Evolutionary conservation across 2,888 invertebrate species (phyloP), one percentile per base, ranked within the genome.

Genomic region (Sinopyrophorus schimmeli): DNA sequence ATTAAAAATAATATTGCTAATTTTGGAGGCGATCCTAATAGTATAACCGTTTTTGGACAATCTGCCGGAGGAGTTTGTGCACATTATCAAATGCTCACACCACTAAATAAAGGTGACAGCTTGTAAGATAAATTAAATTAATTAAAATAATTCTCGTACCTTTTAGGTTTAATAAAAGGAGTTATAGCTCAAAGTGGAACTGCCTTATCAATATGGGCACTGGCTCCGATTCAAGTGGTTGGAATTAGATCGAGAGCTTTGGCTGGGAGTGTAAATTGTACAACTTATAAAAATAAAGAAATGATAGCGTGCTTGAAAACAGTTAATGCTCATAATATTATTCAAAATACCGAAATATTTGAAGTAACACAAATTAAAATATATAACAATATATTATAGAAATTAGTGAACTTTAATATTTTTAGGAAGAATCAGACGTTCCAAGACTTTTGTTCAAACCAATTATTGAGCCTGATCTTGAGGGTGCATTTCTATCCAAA

Each of bases 371-470:
- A 3, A 3, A 31, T 9, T 16, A 31, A 23, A 24, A 14, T 14
- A 3, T 16, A 7, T 7, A 23, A 15, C 1, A 5, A 10, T 15
- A 12, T 20, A 3, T 15, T 31, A 15, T 16, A 12, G 3, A 7
- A 3, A 10, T 7, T 28, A 7, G n/a, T 6, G 10, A 3, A 15
- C 15, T 21, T 23, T 7, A 5, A 12, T 4, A 10, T 9, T n/a
- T 16, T 4, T 16, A 69, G 10, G 11, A 31, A 11, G 10, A 16
- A 2, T 16, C n/a, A 10, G 11, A 14, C 55, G 86, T 88, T 70
- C 86, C 88, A 1, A 84, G 87, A 83, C 85, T 89, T 51, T 84
- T 88, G 1, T 89, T 89, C 65, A 86, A 84, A 59, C 89, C 90
- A 0, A 85, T 86, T 0, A 76, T 86, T 1, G 91, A 91, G 65